A percentile compares a stretch with the other conserved stretches of the same genome.
Conservation (phyloP, 2,888 invertebrate genomes). For the Megastigmus dorsalis region DNA sequence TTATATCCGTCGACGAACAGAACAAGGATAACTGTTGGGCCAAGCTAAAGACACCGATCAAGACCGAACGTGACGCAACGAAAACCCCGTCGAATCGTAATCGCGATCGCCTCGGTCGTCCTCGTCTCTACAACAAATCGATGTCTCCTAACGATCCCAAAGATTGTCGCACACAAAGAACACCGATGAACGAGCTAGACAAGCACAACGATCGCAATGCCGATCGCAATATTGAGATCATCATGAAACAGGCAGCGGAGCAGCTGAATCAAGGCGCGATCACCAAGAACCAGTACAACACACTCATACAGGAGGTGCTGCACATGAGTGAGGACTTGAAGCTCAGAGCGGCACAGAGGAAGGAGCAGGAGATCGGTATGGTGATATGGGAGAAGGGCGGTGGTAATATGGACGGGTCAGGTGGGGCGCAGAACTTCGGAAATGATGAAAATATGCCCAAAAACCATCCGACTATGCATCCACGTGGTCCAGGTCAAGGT, state of each 20-base stretch:
- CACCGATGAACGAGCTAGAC: conserved; percentile 69
- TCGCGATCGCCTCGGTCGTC: conserved; percentile 79
- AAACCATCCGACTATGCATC: conserved; percentile 32
- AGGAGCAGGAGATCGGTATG: conserved; percentile 71
- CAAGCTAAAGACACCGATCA: conserved; percentile 54
- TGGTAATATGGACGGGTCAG: not conserved
- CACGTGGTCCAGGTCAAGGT: not conserved
- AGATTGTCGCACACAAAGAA: conserved; percentile 12
- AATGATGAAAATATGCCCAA: conserved; percentile 44
- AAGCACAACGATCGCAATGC: conserved; percentile 75
- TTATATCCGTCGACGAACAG: conserved; percentile 75
- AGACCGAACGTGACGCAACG: conserved; percentile 3
- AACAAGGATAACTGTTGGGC: conserved; percentile 65
- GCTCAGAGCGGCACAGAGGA: conserved; percentile 77
- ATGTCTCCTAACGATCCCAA: conserved; percentile 12
- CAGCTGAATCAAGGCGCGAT: conserved; percentile 84
- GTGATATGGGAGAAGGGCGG: conserved; percentile 44
- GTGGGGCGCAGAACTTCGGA: not conserved
- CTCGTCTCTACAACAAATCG: conserved; percentile 58
- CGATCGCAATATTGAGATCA: conserved; percentile 83
- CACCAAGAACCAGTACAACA: conserved; percentile 84
- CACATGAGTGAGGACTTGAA: conserved; percentile 86
- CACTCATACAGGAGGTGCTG: conserved; percentile 85
- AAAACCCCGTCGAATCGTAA: conserved; percentile 33
- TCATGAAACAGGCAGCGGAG: conserved; percentile 88